Conservation (phyloP, 2,888 invertebrate genomes). For the Theretra japonica region DNA sequence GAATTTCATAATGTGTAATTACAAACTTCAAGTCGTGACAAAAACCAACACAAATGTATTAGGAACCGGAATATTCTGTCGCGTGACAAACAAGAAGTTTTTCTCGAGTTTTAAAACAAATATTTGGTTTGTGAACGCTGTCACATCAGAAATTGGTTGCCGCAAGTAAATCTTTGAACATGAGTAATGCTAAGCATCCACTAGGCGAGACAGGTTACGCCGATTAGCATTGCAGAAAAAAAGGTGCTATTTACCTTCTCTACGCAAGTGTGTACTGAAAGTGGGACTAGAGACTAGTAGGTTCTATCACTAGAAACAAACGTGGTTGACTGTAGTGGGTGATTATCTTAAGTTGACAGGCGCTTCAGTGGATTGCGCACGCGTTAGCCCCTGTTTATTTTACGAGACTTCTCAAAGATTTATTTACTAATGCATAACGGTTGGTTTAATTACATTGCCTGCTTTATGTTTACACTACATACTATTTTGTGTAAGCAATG, state of each 20-base stretch:
- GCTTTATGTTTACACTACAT: slow-evolving; percentile 59
- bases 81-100: slow-evolving; percentile 37
- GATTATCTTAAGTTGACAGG: neutral
- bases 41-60: slow-evolving; percentile 4
- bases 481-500: slow-evolving; percentile 52
- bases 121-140: slow-evolving; percentile 46
- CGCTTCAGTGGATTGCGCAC: slow-evolving; percentile 20
- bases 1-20: neutral
- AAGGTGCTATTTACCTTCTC: no score
- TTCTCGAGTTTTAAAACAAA: slow-evolving; percentile 40
- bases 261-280: no score
- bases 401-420: slow-evolving; percentile 60
- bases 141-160: slow-evolving; percentile 46
- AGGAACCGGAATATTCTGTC: slow-evolving; percentile 28
- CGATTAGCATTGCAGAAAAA: neutral
- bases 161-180: slow-evolving; percentile 55
- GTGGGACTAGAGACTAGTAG: no score
- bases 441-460: slow-evolving; percentile 70
- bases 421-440: slow-evolving; percentile 73
- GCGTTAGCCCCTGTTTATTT: slow-evolving; percentile 60
- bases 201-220: slow-evolving; percentile 48
- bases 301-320: no score
- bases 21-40: slow-evolving; percentile 35
- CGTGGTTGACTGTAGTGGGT: neutral
- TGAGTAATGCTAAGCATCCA: slow-evolving; percentile 2